Percentiles rank a stretch among this genome's conserved stretches.
phyloP scores from a whole-genome alignment of 2,797 vertebrate genomes.

The Bucorvus abyssinicus region DNA sequence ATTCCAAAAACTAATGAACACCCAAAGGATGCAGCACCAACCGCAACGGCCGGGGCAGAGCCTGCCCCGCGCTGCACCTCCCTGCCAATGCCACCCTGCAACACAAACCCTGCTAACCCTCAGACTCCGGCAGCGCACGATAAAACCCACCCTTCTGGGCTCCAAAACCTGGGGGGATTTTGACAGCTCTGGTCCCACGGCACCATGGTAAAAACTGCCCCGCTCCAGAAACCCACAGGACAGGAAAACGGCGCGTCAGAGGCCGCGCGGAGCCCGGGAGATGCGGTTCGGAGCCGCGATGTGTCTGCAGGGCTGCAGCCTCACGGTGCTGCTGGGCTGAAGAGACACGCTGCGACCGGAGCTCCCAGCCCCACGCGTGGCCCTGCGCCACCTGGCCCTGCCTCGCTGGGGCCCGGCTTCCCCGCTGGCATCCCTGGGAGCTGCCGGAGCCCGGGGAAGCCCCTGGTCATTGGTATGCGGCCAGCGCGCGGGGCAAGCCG shows the following conservation, averaged over 20 bases:
- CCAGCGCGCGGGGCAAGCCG: neutral
- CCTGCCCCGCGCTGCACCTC: fast-evolving
- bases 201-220: neutral
- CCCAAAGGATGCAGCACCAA: fast-evolving
- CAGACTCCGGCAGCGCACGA: neutral
- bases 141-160: neutral
- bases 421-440: neutral
- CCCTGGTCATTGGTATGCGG: constrained; percentile 39
- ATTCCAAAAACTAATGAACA: neutral
- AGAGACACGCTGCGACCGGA: fast-evolving
- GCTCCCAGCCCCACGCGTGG: neutral
- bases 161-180: neutral
- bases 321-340: neutral
- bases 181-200: fast-evolving
- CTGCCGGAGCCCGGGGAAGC: neutral
- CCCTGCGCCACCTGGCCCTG: neutral
- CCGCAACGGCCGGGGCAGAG: fast-evolving
- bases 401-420: neutral
- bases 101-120: fast-evolving
- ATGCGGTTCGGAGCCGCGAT: fast-evolving
- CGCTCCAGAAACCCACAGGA: fast-evolving
- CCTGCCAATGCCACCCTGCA: neutral
- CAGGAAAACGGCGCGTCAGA: neutral
- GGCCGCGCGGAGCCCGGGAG: neutral
- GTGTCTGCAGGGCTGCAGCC: neutral